These are phyloP conservation scores for Spongilla lacustris DNA, from an alignment of 37 sponge, comb jelly and placozoan genomes.

Conservation along the genomic window DNA sequence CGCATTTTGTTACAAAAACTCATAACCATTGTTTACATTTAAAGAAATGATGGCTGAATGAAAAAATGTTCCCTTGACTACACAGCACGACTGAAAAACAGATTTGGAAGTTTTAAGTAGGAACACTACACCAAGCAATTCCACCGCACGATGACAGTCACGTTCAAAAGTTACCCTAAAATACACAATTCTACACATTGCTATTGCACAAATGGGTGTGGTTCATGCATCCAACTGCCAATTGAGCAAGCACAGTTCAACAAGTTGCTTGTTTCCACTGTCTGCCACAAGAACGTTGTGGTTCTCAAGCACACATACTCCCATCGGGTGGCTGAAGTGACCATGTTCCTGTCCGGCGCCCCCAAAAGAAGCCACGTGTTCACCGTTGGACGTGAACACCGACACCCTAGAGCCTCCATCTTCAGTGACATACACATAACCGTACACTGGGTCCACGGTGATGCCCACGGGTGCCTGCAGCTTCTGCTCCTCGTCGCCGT, in stretches of 20 bases:
- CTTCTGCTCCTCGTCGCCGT: background rate
- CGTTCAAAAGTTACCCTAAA: too few relatives aligned
- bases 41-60: too few relatives aligned
- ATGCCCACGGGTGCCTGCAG: slow-evolving; percentile 15
- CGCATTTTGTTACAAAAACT: too few relatives aligned
- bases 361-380: background rate
- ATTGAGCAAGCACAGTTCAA: background rate
- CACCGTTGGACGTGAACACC: background rate
- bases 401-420: background rate
- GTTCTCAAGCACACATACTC: background rate
- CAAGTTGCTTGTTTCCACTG: background rate
- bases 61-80: too few relatives aligned
- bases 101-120: too few relatives aligned
- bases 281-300: slow-evolving; percentile 2
- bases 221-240: background rate
- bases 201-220: too few relatives aligned
- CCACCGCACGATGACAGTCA: too few relatives aligned
- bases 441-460: background rate
- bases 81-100: background rate
- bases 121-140: too few relatives aligned
- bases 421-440: slow-evolving; percentile 24
- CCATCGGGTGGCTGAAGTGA: background rate
- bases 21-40: too few relatives aligned
- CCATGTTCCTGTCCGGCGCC: background rate
- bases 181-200: too few relatives aligned